Percentiles rank a stretch among this genome's conserved stretches.
Evolutionary conservation across 2,113 vertebrate genomes (phyloP).

Genomic region (Nerophis lumbriciformis): DNA sequence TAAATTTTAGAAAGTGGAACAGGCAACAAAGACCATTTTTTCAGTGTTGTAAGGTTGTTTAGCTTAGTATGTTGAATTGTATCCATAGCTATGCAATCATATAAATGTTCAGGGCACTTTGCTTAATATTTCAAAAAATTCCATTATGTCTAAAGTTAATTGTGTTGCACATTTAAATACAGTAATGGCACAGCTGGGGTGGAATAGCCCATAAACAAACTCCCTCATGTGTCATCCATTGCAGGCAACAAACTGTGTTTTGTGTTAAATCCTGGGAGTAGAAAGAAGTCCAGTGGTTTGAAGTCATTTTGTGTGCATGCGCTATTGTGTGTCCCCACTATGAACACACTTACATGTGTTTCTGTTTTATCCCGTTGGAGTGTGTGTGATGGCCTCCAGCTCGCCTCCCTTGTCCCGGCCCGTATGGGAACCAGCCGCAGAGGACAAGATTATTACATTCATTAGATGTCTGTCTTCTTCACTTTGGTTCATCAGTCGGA

Average conservation of each 20-base stretch:
- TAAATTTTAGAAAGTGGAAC: no score
- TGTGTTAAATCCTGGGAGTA: conserved; percentile 13
- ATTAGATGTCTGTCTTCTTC: conserved; percentile 66
- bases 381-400: conserved; percentile 31
- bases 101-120: no score
- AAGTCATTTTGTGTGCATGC: conserved; percentile 34
- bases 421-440: conserved; percentile 66
- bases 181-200: no score
- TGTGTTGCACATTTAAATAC: no score
- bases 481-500: conserved; percentile 58
- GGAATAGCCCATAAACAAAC: no score
- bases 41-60: no score
- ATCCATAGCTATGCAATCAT: no score
- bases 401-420: conserved; percentile 34
- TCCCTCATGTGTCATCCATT: neutral
- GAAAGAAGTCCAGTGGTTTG: conserved; percentile 14
- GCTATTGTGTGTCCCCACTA: conserved; percentile 23
- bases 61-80: no score
- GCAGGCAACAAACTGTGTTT: conserved; percentile 1
- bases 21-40: no score
- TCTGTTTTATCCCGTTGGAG: conserved; percentile 65
- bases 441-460: conserved; percentile 69
- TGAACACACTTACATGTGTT: conserved; percentile 66
- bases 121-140: no score
- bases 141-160: no score